Evolutionary conservation across 2,888 invertebrate genomes (phyloP).

Genomic region (Drosophila ustulata): DNA sequence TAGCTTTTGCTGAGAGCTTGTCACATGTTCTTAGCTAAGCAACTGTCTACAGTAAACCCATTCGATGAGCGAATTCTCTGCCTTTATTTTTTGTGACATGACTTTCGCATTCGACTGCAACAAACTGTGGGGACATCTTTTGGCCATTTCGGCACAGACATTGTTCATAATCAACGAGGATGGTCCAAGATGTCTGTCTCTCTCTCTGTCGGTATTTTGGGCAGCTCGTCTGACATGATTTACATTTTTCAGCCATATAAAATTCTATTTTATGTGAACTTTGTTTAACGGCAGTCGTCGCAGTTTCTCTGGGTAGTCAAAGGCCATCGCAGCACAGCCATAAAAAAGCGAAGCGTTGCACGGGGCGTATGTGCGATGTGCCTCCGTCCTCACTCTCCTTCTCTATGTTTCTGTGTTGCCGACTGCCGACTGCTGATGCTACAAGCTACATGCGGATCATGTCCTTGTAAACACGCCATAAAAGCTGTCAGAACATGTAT

Average conservation of each 20-base stretch:
- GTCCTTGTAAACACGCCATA: slow-evolving; percentile 80
- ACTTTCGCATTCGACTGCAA: slow-evolving; percentile 48
- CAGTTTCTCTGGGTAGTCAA: slow-evolving; percentile 36
- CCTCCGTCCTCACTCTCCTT: not conserved
- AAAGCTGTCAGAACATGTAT: slow-evolving; percentile 80
- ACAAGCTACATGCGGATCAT: slow-evolving; percentile 75
- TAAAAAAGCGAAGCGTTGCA: slow-evolving; percentile 50
- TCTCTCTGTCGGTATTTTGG: slow-evolving; percentile 25
- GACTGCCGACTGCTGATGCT: slow-evolving; percentile 41
- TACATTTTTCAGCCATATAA: slow-evolving; percentile 77
- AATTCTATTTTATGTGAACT: slow-evolving; percentile 78
- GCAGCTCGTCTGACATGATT: slow-evolving; percentile 67
- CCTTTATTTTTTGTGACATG: slow-evolving; percentile 22
- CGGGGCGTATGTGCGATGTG: slow-evolving; percentile 59
- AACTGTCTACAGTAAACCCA: slow-evolving; percentile 26
- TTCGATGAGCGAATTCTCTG: not conserved
- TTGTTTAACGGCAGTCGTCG: slow-evolving; percentile 61
- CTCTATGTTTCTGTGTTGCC: slow-evolving; percentile 10
- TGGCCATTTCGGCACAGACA: slow-evolving; percentile 51
- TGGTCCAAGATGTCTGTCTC: slow-evolving; percentile 43
- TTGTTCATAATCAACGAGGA: slow-evolving; percentile 69
- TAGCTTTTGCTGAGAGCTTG: too few relatives aligned
- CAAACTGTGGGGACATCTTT: slow-evolving; percentile 45
- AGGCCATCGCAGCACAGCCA: slow-evolving; percentile 34
- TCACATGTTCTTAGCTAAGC: not conserved